Percentiles rank a stretch among this genome's conserved stretches.
Evolutionary conservation across 2,797 vertebrate species (phyloP).

Genomic region (Stomatorhinus walkeri): DNA sequence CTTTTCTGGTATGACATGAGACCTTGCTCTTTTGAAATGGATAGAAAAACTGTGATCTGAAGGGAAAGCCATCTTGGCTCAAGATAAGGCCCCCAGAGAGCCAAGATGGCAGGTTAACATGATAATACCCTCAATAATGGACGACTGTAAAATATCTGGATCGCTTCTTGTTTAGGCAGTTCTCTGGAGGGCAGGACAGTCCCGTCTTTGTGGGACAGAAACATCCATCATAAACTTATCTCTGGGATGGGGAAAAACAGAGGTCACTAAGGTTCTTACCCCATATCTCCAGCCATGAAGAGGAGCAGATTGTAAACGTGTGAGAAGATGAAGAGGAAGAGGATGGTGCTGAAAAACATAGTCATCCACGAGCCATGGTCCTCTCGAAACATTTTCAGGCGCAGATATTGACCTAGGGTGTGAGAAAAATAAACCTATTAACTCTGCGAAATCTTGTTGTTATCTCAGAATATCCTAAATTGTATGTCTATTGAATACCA

Average conservation of each 20-base stretch:
- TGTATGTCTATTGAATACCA: neutral
- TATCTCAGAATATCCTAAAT: neutral
- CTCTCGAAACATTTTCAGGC: conserved; percentile 93
- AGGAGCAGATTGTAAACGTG: conserved; percentile 92
- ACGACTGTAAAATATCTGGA: conserved; percentile 16
- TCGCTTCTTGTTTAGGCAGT: conserved; percentile 46
- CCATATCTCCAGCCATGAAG: conserved; percentile 84
- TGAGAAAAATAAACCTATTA: conserved; percentile 11
- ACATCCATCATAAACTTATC: conserved; percentile 42
- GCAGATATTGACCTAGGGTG: conserved; percentile 78
- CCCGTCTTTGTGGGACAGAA: conserved; percentile 37
- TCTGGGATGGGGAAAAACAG: neutral
- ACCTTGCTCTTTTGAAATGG: conserved; percentile 13
- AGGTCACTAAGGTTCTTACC: conserved; percentile 59
- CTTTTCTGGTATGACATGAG: neutral
- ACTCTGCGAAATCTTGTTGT: neutral
- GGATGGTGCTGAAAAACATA: conserved; percentile 96
- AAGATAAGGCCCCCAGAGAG: conserved; percentile 20
- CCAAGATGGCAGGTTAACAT: conserved; percentile 27
- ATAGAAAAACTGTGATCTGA: neutral
- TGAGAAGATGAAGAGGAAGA: conserved; percentile 97
- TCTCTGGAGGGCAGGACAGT: conserved; percentile 43
- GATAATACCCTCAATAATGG: neutral
- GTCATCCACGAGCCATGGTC: conserved; percentile 99
- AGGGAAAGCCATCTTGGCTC: conserved; percentile 23